A percentile compares a stretch with the other conserved stretches of the same genome.
phyloP scores from a whole-genome alignment of 2,113 vertebrate genomes.

The Xiphorhynchus elegans region DNA sequence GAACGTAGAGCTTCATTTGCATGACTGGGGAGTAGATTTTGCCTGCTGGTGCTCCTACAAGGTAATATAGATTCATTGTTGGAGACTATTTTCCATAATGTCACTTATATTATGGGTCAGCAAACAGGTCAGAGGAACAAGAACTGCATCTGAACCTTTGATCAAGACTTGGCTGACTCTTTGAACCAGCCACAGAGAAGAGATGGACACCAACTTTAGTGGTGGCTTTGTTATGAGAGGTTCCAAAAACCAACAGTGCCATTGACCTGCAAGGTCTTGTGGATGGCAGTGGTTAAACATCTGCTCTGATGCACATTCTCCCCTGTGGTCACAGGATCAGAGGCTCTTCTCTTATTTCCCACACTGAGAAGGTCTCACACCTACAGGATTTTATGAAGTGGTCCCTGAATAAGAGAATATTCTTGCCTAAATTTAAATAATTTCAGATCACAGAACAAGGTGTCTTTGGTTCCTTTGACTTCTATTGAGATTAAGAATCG shows the following conservation, averaged over 20 bases:
- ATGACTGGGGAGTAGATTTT: constrained; percentile 96
- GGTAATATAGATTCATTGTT: constrained; percentile 68
- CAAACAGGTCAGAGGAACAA: not conserved
- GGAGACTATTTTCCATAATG: not conserved
- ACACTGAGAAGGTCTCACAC: rapidly evolving
- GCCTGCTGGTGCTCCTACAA: constrained; percentile 99
- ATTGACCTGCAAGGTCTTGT: not conserved
- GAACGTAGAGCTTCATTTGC: constrained; percentile 86
- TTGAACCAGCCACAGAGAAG: not conserved
- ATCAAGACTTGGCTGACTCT: not conserved
- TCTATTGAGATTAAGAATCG: not conserved
- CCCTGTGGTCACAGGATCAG: too few relatives aligned
- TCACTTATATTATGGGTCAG: not conserved
- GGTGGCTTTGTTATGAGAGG: not conserved
- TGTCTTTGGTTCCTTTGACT: not conserved
- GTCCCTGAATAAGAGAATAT: not conserved
- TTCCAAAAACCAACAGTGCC: not conserved
- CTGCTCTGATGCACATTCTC: not conserved
- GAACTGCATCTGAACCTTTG: not conserved
- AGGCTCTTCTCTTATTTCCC: not conserved
- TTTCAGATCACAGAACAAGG: not conserved
- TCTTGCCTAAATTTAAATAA: not conserved
- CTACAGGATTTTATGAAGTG: not conserved
- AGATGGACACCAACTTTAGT: not conserved
- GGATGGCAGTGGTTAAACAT: not conserved